Base-by-base conservation (phyloP, 1,140 invertebrate genomes). In the Atta texana region DNA sequence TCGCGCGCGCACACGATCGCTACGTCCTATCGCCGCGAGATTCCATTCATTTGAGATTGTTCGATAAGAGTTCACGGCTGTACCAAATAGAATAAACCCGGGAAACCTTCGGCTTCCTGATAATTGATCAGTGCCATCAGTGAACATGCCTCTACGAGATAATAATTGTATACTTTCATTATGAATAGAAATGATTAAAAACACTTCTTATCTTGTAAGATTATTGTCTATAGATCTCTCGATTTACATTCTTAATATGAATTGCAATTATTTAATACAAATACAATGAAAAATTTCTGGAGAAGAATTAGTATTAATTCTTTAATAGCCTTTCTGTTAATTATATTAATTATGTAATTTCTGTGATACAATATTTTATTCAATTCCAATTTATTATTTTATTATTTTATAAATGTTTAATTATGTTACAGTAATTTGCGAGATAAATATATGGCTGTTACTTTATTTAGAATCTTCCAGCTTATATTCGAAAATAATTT, bases 1-100 rank as follows among this genome's bases (percentile, higher is more conserved):
- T 87, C 76, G 89, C 61, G 88, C 64, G 77, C 69, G 53, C 66
- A 16, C 49, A 53, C 77, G 85, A 87, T 86, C 69, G 24, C 44
- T 8, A n/a, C 44, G 82, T 74, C 18, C 80, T 84, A 82, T 74
- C 69, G 69, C 28, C 80, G 68, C 55, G 80, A 61, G 69, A 75
- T 55, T 84, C 80, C 18, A 84, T 84, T 84, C 80, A 84, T 74
- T 84, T 71, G 80, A 84, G 80, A 84, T 84, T 69, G 80, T 8
- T 84, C 80, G 69, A 84, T 84, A 84, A 84, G 80, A 75, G 69
- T 75, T 74, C 55, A 53, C 64, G 44, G n/a, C 69, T 72, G 68
- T 34, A 61, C 39, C 55, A 21, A 82, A 82, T 59, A 74, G 68
- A 74, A 82, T 74, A 55, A 49, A 74, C 21, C 39, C 28, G 68